Percentiles rank a stretch among this genome's conserved stretches.
phyloP scores from a whole-genome alignment of 2,888 invertebrate genomes.

The Pachymerium ferrugineum region DNA sequence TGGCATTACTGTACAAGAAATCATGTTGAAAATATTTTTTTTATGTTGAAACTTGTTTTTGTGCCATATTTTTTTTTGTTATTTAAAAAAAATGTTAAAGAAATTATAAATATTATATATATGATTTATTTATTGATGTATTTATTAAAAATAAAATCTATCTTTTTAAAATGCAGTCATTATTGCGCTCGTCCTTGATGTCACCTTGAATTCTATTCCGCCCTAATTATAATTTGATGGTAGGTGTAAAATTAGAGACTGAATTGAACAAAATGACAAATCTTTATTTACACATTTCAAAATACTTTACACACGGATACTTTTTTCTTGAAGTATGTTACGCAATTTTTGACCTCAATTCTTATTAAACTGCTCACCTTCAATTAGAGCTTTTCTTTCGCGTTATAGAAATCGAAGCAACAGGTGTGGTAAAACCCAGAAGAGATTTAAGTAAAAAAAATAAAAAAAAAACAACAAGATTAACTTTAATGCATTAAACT shows the following conservation, averaged over 20 bases:
- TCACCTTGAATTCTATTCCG: conserved; percentile 11
- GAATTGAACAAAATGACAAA: too few relatives aligned
- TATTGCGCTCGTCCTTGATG: conserved; percentile 9
- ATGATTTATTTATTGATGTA: conserved; percentile 19
- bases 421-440: too few relatives aligned
- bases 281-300: too few relatives aligned
- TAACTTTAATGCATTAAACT: too few relatives aligned
- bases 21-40: background rate
- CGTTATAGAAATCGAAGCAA: too few relatives aligned
- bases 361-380: too few relatives aligned
- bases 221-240: conserved; percentile 19
- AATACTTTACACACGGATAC: too few relatives aligned
- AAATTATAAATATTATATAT: conserved; percentile 23
- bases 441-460: too few relatives aligned
- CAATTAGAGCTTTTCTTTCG: too few relatives aligned
- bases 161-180: conserved; percentile 19
- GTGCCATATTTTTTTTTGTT: conserved; percentile 13
- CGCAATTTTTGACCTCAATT: too few relatives aligned
- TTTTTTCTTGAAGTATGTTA: too few relatives aligned
- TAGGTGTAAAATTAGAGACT: conserved; percentile 8
- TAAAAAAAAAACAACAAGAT: too few relatives aligned
- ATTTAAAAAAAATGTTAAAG: background rate
- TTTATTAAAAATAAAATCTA: conserved; percentile 13
- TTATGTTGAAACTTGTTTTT: background rate
- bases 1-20: background rate